Evolutionary conservation across 2,888 invertebrate genomes (phyloP), one percentile per base, ranked within the genome.

Genomic region (Scaeva pyrastri): DNA sequence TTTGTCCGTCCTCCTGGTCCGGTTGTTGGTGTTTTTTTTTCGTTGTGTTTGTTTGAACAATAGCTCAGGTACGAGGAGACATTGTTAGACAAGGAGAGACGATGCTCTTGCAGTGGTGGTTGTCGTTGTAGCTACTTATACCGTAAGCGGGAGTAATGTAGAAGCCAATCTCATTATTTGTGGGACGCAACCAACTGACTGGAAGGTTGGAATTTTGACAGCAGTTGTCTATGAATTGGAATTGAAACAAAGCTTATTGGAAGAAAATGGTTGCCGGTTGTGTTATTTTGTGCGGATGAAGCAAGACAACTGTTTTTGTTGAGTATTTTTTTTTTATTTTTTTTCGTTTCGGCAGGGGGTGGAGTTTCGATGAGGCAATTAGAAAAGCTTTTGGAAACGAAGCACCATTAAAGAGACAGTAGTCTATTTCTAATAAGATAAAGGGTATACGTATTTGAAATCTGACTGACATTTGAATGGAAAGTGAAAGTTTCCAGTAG

Each of bases 401-500:
- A 75, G 23, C 19, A 55, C 39, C 48, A 74, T 71, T 73, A 81
- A 45, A 14, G 1, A 36, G 23, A 2, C 7, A 21, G 4, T 66
- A n/a, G n/a, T n/a, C n/a, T n/a, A 48, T 52, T 39, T 68, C 52
- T 52, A 14, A 68, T 68, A 21, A 41, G 52, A 68, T 52, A 43
- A 45, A 19, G 39, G 43, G 11, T 19, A 66, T 56, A 36, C 2
- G 43, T 43, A 14, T 68, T 48, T 39, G 50, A 68, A 16, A 23
- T 52, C 39, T 58, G 60, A 81, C 52, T 76, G 70, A 45, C 72
- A 43, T 41, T n/a, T 58, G 41, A 86, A 45, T 82, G 86, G 74
- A 86, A 86, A 86, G 86, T 86, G 86, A 86, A 86, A 86, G 86
- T 82, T 86, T 78, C 71, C 80, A 71, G 76, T 52, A 45, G 66